Percentiles rank a stretch among this genome's conserved stretches.
phyloP scores from a whole-genome alignment of 2,888 invertebrate genomes.

The Atherix ibis region DNA sequence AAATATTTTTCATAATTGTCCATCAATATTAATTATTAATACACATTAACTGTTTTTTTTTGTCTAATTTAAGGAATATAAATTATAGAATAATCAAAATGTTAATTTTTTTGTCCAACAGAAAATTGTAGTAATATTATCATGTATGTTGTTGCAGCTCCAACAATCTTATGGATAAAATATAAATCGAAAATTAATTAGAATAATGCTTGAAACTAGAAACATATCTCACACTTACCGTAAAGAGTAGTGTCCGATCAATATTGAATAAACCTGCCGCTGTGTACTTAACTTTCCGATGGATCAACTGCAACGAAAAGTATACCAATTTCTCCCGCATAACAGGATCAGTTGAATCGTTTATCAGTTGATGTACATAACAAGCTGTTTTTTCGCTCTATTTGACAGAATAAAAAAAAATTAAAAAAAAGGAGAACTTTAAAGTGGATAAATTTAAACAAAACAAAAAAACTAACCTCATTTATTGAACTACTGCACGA shows the following conservation, averaged over 20 bases:
- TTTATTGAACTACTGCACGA: constrained; percentile 29
- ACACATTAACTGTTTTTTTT: not conserved
- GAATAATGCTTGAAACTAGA: not conserved
- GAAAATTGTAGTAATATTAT: constrained; percentile 30
- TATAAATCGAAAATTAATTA: not conserved
- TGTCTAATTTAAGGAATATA: too few relatives aligned
- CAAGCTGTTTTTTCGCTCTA: constrained; percentile 29
- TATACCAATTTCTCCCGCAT: constrained; percentile 27
- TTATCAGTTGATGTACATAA: constrained; percentile 26
- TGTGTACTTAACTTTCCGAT: constrained; percentile 30
- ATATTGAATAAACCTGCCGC: constrained; percentile 33
- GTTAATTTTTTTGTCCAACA: not conserved
- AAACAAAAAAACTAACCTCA: constrained; percentile 16
- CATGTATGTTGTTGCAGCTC: constrained; percentile 31
- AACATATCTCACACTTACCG: constrained; percentile 18
- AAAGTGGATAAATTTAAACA: constrained; percentile 11
- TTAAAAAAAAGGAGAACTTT: not conserved
- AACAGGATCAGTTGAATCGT: constrained; percentile 22
- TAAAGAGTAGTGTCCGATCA: constrained; percentile 31
- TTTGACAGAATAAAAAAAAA: constrained; percentile 12
- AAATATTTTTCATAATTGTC: not conserved
- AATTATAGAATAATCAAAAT: too few relatives aligned
- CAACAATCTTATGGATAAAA: constrained; percentile 23
- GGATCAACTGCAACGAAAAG: constrained; percentile 30
- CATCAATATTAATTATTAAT: not conserved